Base-by-base conservation (phyloP, 2,113 vertebrate genomes). In the Labrus mixtus region DNA sequence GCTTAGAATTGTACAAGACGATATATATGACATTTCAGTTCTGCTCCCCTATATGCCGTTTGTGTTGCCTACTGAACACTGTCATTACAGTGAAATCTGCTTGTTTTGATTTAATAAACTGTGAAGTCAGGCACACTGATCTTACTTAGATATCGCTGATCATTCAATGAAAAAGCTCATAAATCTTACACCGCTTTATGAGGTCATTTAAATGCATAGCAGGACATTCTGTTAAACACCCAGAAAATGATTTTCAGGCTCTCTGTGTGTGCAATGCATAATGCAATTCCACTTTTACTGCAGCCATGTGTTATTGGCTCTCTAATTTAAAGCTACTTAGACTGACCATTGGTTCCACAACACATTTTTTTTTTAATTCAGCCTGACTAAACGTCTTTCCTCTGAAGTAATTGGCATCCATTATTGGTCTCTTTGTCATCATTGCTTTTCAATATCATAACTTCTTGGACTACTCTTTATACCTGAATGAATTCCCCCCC, bases 191-290 rank as follows among this genome's bases (percentile, higher is more conserved):
- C 68, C 0, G 51, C 20, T 73, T 58, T 82, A 50, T 79, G 66
- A 86, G 86, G 79, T 69, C 56, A 84, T 90, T 90, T 86, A 90
- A 90, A 90, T 90, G 89, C 85, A 89, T 84, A 50, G 71, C 23
- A 57, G 63, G 19, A 68, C 46, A 45, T 59, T 61, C 61, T 69
- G 67, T 59, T 74, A 69, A 86, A 79, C 71, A 86, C 84, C 77
- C 71, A 73, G 71, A 81, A 80, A 82, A 89, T 72, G 13, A 74
- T 74, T 72, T 80, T 69, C 45, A 55, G 41, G 59, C 50, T 70
- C 61, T 82, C 56, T 58, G 8, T 75, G 20, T 74, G 56, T 57
- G 56, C 13, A 3, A 50, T 73, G 69, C 78, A 73, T 69, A 72
- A 74, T 71, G 59, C 37, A 84, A 71, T 82, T 76, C 64, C 39